Percentiles rank a stretch among this genome's conserved stretches.
Evolutionary conservation across 2,888 invertebrate genomes (phyloP).

Genomic region (Isoperla grammatica): DNA sequence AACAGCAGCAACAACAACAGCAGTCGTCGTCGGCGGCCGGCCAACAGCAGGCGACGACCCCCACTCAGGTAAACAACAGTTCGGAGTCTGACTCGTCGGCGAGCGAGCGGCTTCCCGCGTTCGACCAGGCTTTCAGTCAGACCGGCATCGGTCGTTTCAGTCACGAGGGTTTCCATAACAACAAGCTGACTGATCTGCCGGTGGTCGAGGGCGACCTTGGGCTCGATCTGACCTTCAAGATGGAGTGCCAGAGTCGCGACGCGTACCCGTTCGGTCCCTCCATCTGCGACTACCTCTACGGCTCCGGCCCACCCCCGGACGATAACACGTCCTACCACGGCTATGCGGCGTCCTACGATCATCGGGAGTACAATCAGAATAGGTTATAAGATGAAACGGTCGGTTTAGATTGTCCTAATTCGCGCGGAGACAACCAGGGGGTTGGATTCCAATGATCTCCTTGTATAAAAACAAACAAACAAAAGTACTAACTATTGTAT

Average conservation of each 20-base stretch:
- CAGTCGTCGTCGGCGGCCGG: conserved; percentile 19
- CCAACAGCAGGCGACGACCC: not conserved
- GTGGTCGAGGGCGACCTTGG: not conserved
- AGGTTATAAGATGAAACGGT: too few relatives aligned
- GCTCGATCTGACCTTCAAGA: not conserved
- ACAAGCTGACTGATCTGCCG: not conserved
- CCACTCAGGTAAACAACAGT: conserved; percentile 13
- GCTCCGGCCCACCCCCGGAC: conserved; percentile 46
- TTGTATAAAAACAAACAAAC: too few relatives aligned
- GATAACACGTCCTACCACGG: too few relatives aligned
- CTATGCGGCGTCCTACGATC: too few relatives aligned
- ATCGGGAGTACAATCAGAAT: too few relatives aligned
- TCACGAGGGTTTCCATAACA: conserved; percentile 30
- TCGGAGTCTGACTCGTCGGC: not conserved
- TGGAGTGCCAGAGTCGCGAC: not conserved
- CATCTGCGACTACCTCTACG: conserved; percentile 40
- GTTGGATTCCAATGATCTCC: too few relatives aligned
- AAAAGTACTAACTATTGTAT: too few relatives aligned
- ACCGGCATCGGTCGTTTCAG: conserved; percentile 82
- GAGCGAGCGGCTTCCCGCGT: conserved; percentile 60
- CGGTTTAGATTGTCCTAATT: too few relatives aligned
- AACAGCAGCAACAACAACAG: conserved; percentile 24
- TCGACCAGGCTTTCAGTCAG: conserved; percentile 80
- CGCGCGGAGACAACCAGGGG: too few relatives aligned
- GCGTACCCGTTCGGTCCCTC: not conserved